Conservation (phyloP, 2,888 invertebrate species). For the Xestia c-nigrum region DNA sequence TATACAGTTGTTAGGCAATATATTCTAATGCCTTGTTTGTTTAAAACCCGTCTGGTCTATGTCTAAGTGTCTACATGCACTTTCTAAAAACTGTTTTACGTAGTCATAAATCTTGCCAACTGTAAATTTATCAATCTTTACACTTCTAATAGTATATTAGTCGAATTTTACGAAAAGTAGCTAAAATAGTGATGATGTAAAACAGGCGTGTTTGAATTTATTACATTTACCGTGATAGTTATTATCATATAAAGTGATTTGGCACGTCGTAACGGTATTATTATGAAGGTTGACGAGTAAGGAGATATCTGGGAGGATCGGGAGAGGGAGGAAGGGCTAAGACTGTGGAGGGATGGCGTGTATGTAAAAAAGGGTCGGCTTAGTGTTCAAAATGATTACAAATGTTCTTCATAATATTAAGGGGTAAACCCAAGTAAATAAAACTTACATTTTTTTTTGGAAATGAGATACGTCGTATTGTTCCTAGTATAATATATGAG, state of each 20-base stretch:
- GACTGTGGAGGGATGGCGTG: not conserved
- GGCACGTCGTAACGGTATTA: constrained; percentile 19
- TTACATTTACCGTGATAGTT: constrained; percentile 12
- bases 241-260: constrained; percentile 47
- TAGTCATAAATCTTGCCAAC: constrained; percentile 49
- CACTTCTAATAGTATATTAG: constrained; percentile 33
- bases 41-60: constrained; percentile 47
- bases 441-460: not conserved
- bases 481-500: not conserved
- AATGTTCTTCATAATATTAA: not conserved
- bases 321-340: not conserved
- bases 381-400: constrained; percentile 6
- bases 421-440: not conserved
- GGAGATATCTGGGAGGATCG: not conserved
- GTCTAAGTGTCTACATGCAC: constrained; percentile 41
- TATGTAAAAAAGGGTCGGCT: constrained; percentile 14
- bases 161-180: constrained; percentile 23
- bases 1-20: constrained; percentile 23
- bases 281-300: constrained; percentile 19
- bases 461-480: not conserved
- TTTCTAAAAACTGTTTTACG: constrained; percentile 55
- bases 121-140: constrained; percentile 49
- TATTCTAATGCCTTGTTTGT: constrained; percentile 44
- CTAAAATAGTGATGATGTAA: constrained; percentile 3
- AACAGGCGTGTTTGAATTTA: constrained; percentile 26